Evolutionary conservation across 2,888 invertebrate species (phyloP).

Genomic region (Noctua comes): DNA sequence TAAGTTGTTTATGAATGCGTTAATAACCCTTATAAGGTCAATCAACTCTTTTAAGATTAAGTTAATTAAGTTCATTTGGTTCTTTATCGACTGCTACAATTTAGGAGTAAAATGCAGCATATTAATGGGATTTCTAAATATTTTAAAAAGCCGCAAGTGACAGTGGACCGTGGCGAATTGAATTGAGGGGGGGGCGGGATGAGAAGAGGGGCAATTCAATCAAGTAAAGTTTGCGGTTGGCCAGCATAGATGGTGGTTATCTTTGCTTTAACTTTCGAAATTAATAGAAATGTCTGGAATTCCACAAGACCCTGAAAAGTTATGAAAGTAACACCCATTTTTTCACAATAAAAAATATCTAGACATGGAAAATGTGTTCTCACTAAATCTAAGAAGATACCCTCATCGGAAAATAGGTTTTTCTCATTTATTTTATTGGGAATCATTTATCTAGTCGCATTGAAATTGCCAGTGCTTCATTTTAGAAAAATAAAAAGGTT

Average conservation of each 20-base stretch:
- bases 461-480: slow-evolving; percentile 47
- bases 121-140: slow-evolving; percentile 15
- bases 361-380: slow-evolving; percentile 16
- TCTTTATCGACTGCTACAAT: background rate
- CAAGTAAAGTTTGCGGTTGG: slow-evolving; percentile 54
- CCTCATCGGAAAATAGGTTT: slow-evolving; percentile 36
- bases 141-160: slow-evolving; percentile 20
- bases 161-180: background rate
- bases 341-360: slow-evolving; percentile 14
- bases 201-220: slow-evolving; percentile 47
- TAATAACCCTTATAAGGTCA: background rate
- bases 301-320: slow-evolving; percentile 13
- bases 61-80: background rate
- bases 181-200: slow-evolving; percentile 2
- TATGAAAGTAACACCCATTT: slow-evolving; percentile 15
- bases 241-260: slow-evolving; percentile 38
- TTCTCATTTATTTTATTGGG: slow-evolving; percentile 57
- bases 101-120: background rate
- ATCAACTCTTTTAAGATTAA: background rate
- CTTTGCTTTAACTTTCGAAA: slow-evolving; percentile 47
- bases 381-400: slow-evolving; percentile 29
- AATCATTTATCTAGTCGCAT: slow-evolving; percentile 49
- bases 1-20: background rate
- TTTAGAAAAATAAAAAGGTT: slow-evolving; percentile 55
- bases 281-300: slow-evolving; percentile 31